phyloP scores from a whole-genome alignment of 2,888 invertebrate genomes.

The Ecliptopera silaceata region DNA sequence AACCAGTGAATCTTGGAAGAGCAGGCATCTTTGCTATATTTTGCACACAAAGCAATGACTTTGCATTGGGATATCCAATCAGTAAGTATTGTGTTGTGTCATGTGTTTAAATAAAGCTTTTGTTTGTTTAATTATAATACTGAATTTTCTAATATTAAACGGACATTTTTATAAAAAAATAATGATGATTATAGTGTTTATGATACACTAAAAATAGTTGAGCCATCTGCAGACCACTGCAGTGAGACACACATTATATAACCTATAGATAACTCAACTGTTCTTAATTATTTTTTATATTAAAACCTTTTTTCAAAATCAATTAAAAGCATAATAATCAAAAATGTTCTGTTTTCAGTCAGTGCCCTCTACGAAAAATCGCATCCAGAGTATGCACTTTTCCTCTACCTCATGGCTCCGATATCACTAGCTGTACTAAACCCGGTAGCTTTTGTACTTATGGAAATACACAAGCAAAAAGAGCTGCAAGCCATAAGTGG shows the following conservation, averaged over 20 bases:
- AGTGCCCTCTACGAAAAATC: constrained; percentile 91
- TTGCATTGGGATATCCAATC: constrained; percentile 97
- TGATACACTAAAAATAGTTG: too few relatives aligned
- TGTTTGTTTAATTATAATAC: background rate
- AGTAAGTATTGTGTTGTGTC: constrained; percentile 80
- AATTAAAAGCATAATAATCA: too few relatives aligned
- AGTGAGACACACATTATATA: too few relatives aligned
- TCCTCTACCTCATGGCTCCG: constrained; percentile 96
- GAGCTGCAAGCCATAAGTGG: constrained; percentile 49
- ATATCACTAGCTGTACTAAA: constrained; percentile 96
- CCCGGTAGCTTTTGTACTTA: constrained; percentile 93
- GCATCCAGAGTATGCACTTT: constrained; percentile 95
- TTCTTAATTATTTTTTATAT: too few relatives aligned
- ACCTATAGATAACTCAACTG: too few relatives aligned
- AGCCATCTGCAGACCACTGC: too few relatives aligned
- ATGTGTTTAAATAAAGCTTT: background rate
- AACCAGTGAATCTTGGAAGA: constrained; percentile 91
- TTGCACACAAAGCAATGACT: constrained; percentile 98
- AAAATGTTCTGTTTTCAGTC: constrained; percentile 78
- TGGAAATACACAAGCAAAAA: constrained; percentile 90
- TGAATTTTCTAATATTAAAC: background rate
- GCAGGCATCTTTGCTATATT: constrained; percentile 97
- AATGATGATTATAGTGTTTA: too few relatives aligned
- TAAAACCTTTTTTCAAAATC: too few relatives aligned
- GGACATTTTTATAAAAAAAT: too few relatives aligned